Evolutionary conservation across 2,888 invertebrate genomes (phyloP).

Genomic region (Drosophila subsilvestris): DNA sequence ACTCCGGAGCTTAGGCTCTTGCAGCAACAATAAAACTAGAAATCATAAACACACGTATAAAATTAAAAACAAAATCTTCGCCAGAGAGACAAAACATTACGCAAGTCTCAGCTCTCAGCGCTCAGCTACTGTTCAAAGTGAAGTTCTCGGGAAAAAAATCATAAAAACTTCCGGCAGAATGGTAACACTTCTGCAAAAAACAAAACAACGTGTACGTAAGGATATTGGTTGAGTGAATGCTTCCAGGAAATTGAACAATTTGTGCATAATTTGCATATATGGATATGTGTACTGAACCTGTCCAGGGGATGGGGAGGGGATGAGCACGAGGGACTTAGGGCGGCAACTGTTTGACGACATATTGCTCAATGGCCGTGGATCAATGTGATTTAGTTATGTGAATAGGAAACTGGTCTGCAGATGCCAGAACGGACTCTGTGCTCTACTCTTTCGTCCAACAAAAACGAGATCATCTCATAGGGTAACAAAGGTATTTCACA

Average conservation of each 20-base stretch:
- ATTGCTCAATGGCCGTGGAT: slow-evolving; percentile 74
- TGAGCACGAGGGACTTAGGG: slow-evolving; percentile 54
- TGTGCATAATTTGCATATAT: slow-evolving; percentile 72
- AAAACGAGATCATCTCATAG: slow-evolving; percentile 75
- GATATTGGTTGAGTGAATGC: slow-evolving; percentile 18
- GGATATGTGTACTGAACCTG: slow-evolving; percentile 32
- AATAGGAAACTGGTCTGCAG: slow-evolving; percentile 45
- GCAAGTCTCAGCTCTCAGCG: slow-evolving; percentile 67
- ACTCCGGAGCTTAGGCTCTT: slow-evolving; percentile 18
- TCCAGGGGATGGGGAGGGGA: not conserved
- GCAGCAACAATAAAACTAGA: slow-evolving; percentile 55
- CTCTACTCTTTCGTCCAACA: slow-evolving; percentile 67
- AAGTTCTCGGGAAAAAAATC: slow-evolving; percentile 57
- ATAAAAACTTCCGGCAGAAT: slow-evolving; percentile 65
- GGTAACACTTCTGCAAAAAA: slow-evolving; percentile 56
- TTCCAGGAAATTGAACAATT: slow-evolving; percentile 75
- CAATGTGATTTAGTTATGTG: slow-evolving; percentile 50
- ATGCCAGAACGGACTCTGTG: slow-evolving; percentile 21
- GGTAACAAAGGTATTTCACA: slow-evolving; percentile 74
- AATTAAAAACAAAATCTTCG: slow-evolving; percentile 53
- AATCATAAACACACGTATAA: slow-evolving; percentile 52
- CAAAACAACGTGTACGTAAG: slow-evolving; percentile 2
- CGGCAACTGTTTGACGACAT: slow-evolving; percentile 77
- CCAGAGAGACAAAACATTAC: slow-evolving; percentile 56
- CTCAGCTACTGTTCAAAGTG: slow-evolving; percentile 62